A percentile compares a stretch with the other conserved stretches of the same genome.
Conservation (phyloP, 2,888 invertebrate genomes). For the Hesperia comma region DNA sequence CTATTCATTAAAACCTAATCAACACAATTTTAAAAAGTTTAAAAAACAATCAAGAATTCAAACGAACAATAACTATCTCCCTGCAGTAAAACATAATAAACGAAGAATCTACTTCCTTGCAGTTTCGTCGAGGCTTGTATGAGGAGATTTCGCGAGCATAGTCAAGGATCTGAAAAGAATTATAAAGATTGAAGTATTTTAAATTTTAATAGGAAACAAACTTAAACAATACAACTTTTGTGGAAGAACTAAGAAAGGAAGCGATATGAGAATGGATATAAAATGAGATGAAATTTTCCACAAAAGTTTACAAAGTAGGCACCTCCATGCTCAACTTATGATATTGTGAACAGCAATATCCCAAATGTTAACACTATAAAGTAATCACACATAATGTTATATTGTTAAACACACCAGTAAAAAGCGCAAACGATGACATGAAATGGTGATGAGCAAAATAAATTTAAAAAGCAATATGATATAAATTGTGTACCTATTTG, state of each 20-base stretch:
- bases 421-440: conserved; percentile 13
- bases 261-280: conserved; percentile 22
- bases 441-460: conserved; percentile 55
- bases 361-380: conserved; percentile 37
- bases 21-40: conserved; percentile 11
- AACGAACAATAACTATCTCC: neutral
- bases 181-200: neutral
- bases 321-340: conserved; percentile 39
- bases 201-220: conserved; percentile 12
- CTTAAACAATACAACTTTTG: conserved; percentile 1
- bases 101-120: conserved; percentile 62
- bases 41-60: neutral
- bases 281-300: conserved; percentile 20
- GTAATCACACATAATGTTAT: conserved; percentile 37
- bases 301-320: conserved; percentile 25
- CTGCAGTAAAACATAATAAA: neutral
- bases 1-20: conserved; percentile 31
- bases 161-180: conserved; percentile 73
- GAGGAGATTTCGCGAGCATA: conserved; percentile 74
- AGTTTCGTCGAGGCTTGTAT: conserved; percentile 67
- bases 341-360: conserved; percentile 32
- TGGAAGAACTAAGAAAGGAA: conserved; percentile 30
- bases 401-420: neutral
- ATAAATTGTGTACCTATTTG: conserved; percentile 79
- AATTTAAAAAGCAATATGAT: conserved; percentile 68